Base-by-base conservation (phyloP, 2,797 vertebrate species). In the Neosalanx taihuensis region DNA sequence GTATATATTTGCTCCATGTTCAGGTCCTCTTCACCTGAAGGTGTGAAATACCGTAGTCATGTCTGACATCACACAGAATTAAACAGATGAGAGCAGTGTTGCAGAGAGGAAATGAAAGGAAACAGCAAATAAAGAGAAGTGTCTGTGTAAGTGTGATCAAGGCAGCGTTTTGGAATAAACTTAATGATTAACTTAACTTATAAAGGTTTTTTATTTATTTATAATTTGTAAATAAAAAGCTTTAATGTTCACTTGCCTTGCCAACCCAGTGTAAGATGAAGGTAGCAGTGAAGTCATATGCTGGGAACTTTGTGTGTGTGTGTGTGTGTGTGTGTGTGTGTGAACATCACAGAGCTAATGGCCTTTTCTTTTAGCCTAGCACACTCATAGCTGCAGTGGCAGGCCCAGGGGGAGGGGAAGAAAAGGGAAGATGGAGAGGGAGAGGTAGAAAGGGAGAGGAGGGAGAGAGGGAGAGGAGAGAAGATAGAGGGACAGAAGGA, bases 21-120 rank as follows among this genome's bases (percentile, higher is more conserved):
- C 67, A 0, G 17, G 41, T 6, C 26, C 51, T 20, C 29, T 46
- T 20, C 29, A 37, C 35, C 62, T 29, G 68, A 63, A 37, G 53
- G 31, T 63, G 60, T 73, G 67, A 81, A 83, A 86, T 59, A 64
- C 78, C 81, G 67, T 76, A 83, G 75, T 85, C 79, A 79, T 81
- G 78, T 79, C 31, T 9, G 59, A 29, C 26, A 30, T 30, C 62
- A 41, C 31, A 20, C 17, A 33, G 61, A 63, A 30, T 6, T 7
- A 2, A 63, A 31, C 20, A 13, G 60, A 62, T 62, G 60, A 58
- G 51, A 70, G 74, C 82, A 84, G 82, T 79, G 81, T 70, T 84
- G 83, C 79, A 78, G 79, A 84, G 83, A 83, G 77, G 70, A 73
- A 79, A 81, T 83, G 69, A 59, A 82, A 72, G 83, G 71, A 26